These are phyloP conservation scores for Taxidea taxus DNA, from an alignment of 2,113 vertebrate genomes.

Conservation along the genomic window DNA sequence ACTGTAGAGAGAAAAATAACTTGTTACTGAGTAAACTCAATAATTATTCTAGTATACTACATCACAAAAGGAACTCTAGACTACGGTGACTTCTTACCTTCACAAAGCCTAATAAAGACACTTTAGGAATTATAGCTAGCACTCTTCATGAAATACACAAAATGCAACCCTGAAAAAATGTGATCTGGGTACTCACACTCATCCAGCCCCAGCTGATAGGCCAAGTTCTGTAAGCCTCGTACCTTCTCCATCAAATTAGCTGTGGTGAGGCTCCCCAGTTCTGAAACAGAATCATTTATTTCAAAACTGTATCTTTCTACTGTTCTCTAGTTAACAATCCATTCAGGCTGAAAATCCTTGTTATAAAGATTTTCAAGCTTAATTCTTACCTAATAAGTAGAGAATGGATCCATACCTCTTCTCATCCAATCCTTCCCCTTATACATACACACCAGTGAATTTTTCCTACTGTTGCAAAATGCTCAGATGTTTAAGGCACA, in stretches of 20 bases:
- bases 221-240: constrained; percentile 97
- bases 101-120: constrained; percentile 9
- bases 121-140: constrained; percentile 28
- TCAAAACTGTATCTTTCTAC: constrained; percentile 32
- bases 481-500: constrained; percentile 14
- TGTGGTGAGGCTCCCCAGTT: constrained; percentile 96
- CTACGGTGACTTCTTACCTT: constrained; percentile 33
- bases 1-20: constrained; percentile 19
- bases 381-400: background rate
- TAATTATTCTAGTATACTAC: background rate
- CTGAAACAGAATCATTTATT: constrained; percentile 79
- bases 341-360: background rate
- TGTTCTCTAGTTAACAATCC: background rate
- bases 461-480: constrained; percentile 17
- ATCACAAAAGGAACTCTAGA: constrained; percentile 16
- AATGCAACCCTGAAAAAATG: background rate
- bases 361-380: constrained; percentile 5
- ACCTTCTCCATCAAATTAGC: constrained; percentile 99
- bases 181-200: constrained; percentile 91
- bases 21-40: background rate
- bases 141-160: background rate
- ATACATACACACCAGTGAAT: background rate
- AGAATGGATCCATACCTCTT: background rate
- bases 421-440: background rate
- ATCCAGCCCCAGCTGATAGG: constrained; percentile 97